phyloP scores from a whole-genome alignment of 2,113 vertebrate species.

The Rhinolophus sinicus region DNA sequence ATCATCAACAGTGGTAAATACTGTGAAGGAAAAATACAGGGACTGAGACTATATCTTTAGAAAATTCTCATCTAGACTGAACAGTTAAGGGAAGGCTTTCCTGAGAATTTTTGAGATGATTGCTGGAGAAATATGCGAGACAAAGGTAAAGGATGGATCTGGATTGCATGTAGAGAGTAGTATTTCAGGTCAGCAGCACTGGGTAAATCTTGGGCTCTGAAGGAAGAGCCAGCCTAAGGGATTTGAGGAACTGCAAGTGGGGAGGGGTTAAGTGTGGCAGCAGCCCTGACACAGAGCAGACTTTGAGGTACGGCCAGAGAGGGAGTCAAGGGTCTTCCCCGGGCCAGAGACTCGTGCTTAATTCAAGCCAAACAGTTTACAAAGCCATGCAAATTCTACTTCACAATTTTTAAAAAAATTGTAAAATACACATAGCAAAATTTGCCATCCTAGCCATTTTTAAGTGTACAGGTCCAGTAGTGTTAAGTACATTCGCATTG shows the following conservation, averaged over 20 bases:
- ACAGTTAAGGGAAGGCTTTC: background rate
- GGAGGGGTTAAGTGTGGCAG: background rate
- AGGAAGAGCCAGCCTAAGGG: background rate
- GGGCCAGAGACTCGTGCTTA: background rate
- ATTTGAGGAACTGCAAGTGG: background rate
- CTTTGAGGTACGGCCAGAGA: background rate
- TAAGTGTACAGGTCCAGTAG: background rate
- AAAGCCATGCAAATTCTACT: background rate
- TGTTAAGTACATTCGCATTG: background rate
- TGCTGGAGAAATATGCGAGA: background rate
- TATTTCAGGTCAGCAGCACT: background rate
- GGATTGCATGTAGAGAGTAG: background rate
- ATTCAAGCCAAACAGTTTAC: background rate
- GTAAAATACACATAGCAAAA: background rate
- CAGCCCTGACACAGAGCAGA: background rate
- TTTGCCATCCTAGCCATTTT: background rate
- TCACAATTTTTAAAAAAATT: background rate
- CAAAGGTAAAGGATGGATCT: background rate
- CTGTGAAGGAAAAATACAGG: background rate
- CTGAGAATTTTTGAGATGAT: background rate
- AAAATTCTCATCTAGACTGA: background rate
- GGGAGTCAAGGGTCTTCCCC: background rate
- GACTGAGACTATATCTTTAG: background rate
- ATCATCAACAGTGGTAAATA: background rate
- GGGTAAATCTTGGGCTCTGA: background rate